Conservation (phyloP, 2,113 vertebrate genomes). For the Epinephelus lanceolatus region DNA sequence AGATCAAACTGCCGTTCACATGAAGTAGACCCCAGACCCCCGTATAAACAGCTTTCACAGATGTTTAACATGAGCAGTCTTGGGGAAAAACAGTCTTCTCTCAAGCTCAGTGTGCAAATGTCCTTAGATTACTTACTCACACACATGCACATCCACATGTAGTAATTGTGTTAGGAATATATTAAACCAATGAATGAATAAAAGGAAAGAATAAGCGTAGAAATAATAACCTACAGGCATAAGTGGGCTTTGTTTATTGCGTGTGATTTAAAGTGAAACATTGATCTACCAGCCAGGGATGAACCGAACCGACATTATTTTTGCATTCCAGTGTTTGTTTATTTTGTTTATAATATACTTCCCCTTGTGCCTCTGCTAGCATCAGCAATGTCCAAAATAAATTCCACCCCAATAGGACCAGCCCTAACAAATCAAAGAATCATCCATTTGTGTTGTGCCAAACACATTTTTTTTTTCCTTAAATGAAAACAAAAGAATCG, state of each 20-base stretch:
- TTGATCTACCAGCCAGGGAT: constrained; percentile 23
- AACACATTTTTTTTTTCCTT: constrained; percentile 3
- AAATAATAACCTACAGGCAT: background rate
- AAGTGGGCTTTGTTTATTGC: constrained; percentile 19
- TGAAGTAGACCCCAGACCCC: constrained; percentile 34
- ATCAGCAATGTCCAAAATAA: background rate
- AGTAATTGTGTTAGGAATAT: background rate
- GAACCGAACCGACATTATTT: constrained; percentile 20
- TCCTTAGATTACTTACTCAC: background rate
- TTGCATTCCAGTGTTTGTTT: constrained; percentile 11
- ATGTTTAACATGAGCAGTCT: constrained; percentile 24
- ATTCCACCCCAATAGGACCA: constrained; percentile 11
- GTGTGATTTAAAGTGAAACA: constrained; percentile 6
- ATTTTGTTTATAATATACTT: background rate
- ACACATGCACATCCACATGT: background rate
- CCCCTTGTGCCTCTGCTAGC: constrained; percentile 14
- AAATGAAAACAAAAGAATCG: constrained; percentile 42
- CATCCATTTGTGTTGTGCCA: constrained; percentile 20
- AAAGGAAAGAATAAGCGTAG: background rate
- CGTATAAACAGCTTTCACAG: constrained; percentile 38
- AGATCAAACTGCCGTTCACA: constrained; percentile 9
- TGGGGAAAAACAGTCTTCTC: background rate
- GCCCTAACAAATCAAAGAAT: constrained; percentile 28
- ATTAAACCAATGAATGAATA: background rate
- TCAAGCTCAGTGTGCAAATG: constrained; percentile 1